Conservation (phyloP, 2,888 invertebrate genomes). For the Lamellibrachia satsuma region DNA sequence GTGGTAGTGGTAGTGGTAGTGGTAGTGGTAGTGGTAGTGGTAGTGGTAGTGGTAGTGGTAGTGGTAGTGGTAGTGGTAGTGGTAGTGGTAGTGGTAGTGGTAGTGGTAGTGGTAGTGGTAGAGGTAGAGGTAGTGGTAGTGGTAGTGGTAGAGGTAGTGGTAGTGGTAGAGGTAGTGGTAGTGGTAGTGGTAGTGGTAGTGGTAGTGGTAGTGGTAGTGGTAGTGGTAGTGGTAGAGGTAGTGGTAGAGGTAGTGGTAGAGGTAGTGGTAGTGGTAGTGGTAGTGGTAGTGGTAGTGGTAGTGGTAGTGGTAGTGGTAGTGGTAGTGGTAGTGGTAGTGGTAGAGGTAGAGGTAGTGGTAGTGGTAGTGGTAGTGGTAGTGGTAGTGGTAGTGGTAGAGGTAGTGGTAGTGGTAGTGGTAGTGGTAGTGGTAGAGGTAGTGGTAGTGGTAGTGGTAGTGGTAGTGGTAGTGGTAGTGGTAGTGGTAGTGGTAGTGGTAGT, state of each 20-base stretch:
- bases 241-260: background rate
- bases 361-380: conserved; percentile 14
- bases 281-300: conserved; percentile 24
- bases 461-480: background rate
- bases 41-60: conserved; percentile 20
- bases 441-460: conserved; percentile 23
- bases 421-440: conserved; percentile 24
- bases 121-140: conserved; percentile 18
- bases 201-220: conserved; percentile 17
- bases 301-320: conserved; percentile 25
- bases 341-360: conserved; percentile 14
- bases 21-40: conserved; percentile 27
- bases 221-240: conserved; percentile 13
- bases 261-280: conserved; percentile 23
- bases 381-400: background rate
- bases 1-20: conserved; percentile 25
- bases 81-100: conserved; percentile 8
- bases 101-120: conserved; percentile 18
- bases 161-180: conserved; percentile 26
- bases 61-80: conserved; percentile 14
- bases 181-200: conserved; percentile 20
- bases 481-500: background rate
- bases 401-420: conserved; percentile 22
- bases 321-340: conserved; percentile 21
- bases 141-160: conserved; percentile 22